Evolutionary conservation across 2,113 vertebrate genomes (phyloP), one percentile per base, ranked within the genome.

Genomic region (Asarcornis scutulata): DNA sequence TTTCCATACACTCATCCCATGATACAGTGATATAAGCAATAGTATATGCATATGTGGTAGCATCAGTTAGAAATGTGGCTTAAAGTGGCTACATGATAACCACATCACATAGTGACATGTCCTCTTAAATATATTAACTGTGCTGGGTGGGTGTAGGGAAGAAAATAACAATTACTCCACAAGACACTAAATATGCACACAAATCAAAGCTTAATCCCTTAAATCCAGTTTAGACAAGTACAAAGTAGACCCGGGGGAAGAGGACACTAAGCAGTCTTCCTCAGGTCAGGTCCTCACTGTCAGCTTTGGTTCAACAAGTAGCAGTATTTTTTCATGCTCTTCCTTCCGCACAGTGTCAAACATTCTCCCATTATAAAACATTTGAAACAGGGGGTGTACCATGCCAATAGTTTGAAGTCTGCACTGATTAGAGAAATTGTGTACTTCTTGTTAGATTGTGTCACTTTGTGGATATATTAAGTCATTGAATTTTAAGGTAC

Each of bases 311-410:
- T 68, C 15, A 64, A 25, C 31, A 58, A 5, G 2, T 48, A 83
- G 29, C 32, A 56, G 8, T 11, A 34, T 2, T 62, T 82, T 36
- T 56, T 62, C 60, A 75, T n/a, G 20, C 13, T 67, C 52, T 82
- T 22, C 29, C 46, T 78, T 82, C 56, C 32, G 9, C 0, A 0
- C 16, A 12, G 1, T 31, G 3, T 48, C 32, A 53, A 17, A 27
- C 9, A 38, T 27, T 44, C 26, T 62, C 53, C 27, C 26, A 21
- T 3, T 55, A 66, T 60, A 36, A 36, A 72, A n/a, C 6, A 17
- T 29, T 77, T 36, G 36, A 90, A 60, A 17, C 20, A 77, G n/a
- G 12, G 7, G 0, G 1, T 23, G 12, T 42, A 17, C 8, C 29
- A 4, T 20, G 29, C 7, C 7, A 13, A 16, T 16, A 46, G 6